These are phyloP conservation scores for Rhizoglyphus robini DNA, from an alignment of 1,140 invertebrate genomes.

Conservation along the genomic window DNA sequence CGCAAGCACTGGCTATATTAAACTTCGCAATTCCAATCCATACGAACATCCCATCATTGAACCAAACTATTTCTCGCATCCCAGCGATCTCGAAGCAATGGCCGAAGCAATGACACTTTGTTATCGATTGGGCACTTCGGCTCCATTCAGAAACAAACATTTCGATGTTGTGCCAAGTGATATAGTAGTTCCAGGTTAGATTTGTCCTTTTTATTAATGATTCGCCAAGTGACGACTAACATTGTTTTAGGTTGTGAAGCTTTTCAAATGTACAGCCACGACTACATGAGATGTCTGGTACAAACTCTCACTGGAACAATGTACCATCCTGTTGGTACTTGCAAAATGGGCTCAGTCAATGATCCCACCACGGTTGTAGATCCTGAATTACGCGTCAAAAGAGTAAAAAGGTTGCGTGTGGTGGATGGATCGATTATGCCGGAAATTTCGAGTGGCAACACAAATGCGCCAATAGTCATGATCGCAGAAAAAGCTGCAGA, in stretches of 20 bases:
- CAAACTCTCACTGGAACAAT: constrained; percentile 52
- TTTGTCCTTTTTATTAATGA: too few species aligned
- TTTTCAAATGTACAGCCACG: constrained; percentile 51
- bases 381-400: constrained; percentile 41
- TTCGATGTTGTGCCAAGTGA: neutral
- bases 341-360: constrained; percentile 60
- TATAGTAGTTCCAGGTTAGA: constrained; percentile 42
- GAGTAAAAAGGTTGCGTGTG: constrained; percentile 22
- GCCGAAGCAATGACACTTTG: constrained; percentile 23
- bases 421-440: constrained; percentile 27
- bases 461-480: constrained; percentile 45
- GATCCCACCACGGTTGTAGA: constrained; percentile 45
- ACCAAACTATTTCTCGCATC: constrained; percentile 56
- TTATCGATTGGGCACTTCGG: constrained; percentile 1
- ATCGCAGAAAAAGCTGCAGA: constrained; percentile 40
- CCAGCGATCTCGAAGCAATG: constrained; percentile 42
- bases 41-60: constrained; percentile 58
- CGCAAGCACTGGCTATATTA: constrained; percentile 53
- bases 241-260: constrained; percentile 56
- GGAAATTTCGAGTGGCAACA: constrained; percentile 30
- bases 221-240: constrained; percentile 51
- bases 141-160: constrained; percentile 13
- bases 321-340: constrained; percentile 64
- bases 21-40: constrained; percentile 42
- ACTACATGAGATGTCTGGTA: constrained; percentile 62